Percentiles rank a stretch among this genome's conserved stretches.
Conservation (phyloP, 2,888 invertebrate genomes). For the Trissoscelio sp. region DNA sequence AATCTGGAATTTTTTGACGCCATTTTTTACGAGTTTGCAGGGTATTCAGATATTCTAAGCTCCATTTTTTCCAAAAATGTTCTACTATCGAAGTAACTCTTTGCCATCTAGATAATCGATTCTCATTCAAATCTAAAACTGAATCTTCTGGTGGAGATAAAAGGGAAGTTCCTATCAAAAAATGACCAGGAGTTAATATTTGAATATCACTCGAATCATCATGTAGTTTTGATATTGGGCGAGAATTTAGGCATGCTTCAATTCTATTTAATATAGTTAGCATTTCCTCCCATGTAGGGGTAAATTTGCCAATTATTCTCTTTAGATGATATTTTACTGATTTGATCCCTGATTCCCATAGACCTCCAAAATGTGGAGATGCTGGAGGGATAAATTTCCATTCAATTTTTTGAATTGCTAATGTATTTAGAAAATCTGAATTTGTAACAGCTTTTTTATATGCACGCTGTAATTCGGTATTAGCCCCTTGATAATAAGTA, state of each 20-base stretch:
- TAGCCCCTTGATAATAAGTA: background rate
- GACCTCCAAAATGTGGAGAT: too few species aligned
- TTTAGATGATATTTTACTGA: conserved; percentile 7
- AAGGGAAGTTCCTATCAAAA: background rate
- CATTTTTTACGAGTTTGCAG: too few species aligned
- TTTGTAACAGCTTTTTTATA: background rate
- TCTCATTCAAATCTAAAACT: too few species aligned
- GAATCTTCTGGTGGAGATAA: too few species aligned
- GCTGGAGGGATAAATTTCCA: background rate
- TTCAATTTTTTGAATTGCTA: too few species aligned
- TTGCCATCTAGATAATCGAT: too few species aligned
- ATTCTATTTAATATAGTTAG: too few species aligned
- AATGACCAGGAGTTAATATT: background rate
- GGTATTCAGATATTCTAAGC: too few species aligned
- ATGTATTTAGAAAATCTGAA: too few species aligned
- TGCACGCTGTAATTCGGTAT: background rate
- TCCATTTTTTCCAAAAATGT: too few species aligned
- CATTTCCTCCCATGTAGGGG: conserved; percentile 3
- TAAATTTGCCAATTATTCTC: background rate
- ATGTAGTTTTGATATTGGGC: background rate
- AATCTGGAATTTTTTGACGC: too few species aligned
- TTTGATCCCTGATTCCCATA: background rate
- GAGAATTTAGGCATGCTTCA: background rate
- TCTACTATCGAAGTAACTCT: too few species aligned
- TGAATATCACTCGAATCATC: background rate